phyloP scores from a whole-genome alignment of 92 coral and sea anemone species.

The Muricea muricata region DNA sequence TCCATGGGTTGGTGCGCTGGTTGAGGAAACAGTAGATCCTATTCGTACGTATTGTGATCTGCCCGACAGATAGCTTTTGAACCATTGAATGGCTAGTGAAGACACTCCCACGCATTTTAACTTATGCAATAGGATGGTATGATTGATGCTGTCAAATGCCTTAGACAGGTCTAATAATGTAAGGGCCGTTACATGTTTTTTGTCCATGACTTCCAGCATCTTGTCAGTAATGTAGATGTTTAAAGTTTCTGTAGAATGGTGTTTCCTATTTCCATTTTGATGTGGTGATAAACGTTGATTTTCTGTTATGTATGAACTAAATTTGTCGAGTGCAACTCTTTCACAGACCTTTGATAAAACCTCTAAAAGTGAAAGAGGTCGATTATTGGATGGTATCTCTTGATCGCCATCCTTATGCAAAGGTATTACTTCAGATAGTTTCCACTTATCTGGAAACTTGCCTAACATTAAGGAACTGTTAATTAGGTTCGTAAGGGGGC shows the following conservation, averaged over 20 bases:
- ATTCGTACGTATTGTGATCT: conserved; percentile 56
- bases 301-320: background rate
- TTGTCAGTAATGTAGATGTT: background rate
- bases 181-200: conserved; percentile 29
- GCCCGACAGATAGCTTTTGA: conserved; percentile 56
- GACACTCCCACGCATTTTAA: conserved; percentile 12
- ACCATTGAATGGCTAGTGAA: conserved; percentile 16
- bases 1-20: background rate
- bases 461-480: background rate
- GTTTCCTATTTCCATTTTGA: conserved; percentile 20
- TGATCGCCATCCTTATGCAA: background rate
- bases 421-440: conserved; percentile 3
- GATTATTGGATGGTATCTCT: background rate
- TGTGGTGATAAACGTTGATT: background rate
- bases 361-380: background rate
- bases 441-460: background rate
- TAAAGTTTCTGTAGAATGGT: conserved; percentile 3
- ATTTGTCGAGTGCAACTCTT: background rate
- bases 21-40: conserved; percentile 49
- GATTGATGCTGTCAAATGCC: conserved; percentile 55
- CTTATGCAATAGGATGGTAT: conserved; percentile 19
- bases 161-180: conserved; percentile 37
- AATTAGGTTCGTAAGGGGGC: conserved; percentile 12
- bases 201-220: conserved; percentile 49
- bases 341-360: conserved; percentile 8